phyloP scores from a whole-genome alignment of 2,888 invertebrate genomes.

The Lycia hirtaria region DNA sequence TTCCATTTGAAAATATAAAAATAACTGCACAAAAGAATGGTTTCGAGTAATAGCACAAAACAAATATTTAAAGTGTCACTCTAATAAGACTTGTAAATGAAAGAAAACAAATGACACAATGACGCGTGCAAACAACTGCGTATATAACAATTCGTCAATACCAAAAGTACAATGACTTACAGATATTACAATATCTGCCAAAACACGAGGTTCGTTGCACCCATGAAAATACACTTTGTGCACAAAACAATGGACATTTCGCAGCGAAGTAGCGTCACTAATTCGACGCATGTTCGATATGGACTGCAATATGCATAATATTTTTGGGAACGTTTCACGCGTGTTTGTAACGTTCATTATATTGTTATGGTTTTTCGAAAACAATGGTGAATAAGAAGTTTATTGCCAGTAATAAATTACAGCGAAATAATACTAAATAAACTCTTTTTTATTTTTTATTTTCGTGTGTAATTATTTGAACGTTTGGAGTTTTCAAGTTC shows the following conservation, averaged over 20 bases:
- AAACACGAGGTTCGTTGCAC: slow-evolving; percentile 17
- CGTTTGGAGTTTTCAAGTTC: no score
- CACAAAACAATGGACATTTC: slow-evolving; percentile 27
- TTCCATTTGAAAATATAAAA: no score
- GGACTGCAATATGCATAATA: slow-evolving; percentile 9
- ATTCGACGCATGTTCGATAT: slow-evolving; percentile 18
- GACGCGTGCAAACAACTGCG: no score
- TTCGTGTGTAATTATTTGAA: no score
- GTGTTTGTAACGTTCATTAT: not conserved
- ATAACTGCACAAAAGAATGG: no score
- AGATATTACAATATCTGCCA: not conserved
- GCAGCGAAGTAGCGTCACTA: slow-evolving; percentile 10
- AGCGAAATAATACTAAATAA: no score
- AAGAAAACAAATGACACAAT: no score
- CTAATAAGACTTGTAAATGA: no score
- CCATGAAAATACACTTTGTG: slow-evolving; percentile 13
- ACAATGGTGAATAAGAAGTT: slow-evolving; percentile 14
- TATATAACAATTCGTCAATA: not conserved
- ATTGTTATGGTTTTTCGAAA: slow-evolving; percentile 17
- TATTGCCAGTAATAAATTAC: not conserved
- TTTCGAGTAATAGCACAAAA: no score
- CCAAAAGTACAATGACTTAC: not conserved
- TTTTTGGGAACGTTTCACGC: no score
- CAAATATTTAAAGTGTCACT: no score
- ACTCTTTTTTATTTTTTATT: no score